A percentile compares a stretch with the other conserved stretches of the same genome.
phyloP scores from a whole-genome alignment of 2,888 invertebrate genomes.

The Chrysolina haemoptera region DNA sequence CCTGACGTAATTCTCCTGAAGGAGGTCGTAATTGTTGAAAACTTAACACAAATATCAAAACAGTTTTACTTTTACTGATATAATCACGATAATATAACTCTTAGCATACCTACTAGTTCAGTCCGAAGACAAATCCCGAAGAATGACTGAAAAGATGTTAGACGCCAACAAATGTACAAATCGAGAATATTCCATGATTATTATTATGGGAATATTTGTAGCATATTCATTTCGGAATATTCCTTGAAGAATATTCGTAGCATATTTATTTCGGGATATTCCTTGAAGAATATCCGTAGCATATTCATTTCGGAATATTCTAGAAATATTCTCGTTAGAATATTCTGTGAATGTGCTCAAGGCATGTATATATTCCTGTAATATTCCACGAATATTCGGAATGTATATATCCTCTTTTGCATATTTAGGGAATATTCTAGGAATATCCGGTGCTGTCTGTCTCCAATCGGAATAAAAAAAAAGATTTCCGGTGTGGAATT shows the following conservation, averaged over 20 bases:
- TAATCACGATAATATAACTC: background rate
- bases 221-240: no score
- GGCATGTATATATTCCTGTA: background rate
- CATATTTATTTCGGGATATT: background rate
- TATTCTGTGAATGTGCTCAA: background rate
- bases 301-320: no score
- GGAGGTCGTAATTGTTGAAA: background rate
- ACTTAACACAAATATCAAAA: background rate
- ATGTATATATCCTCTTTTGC: no score
- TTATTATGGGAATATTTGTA: background rate
- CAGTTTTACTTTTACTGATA: no score
- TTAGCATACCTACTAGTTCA: background rate
- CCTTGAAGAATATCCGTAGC: background rate
- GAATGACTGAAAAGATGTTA: background rate
- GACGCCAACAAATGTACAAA: background rate
- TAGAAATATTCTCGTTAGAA: background rate
- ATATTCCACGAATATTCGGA: background rate
- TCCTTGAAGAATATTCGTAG: no score
- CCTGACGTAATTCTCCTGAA: background rate
- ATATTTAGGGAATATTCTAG: no score
- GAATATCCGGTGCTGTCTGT: no score
- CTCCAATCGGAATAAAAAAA: no score
- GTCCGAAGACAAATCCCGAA: no score
- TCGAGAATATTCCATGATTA: background rate
- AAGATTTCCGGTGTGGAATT: no score